A percentile compares a stretch with the other conserved stretches of the same genome.
Evolutionary conservation across 2,888 invertebrate genomes (phyloP).

Genomic region (Aspidiotus destructor): DNA sequence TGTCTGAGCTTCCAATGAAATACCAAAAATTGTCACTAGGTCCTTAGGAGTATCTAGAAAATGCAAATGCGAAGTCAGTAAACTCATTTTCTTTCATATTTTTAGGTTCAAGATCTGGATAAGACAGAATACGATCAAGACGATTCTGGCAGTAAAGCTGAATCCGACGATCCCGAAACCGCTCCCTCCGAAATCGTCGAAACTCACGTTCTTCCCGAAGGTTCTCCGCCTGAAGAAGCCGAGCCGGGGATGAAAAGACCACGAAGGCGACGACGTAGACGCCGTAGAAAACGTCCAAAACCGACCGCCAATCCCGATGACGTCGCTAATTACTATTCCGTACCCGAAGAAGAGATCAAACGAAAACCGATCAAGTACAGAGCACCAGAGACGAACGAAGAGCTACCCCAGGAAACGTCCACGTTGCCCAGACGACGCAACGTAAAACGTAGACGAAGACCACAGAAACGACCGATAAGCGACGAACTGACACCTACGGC

Average conservation of each 20-base stretch:
- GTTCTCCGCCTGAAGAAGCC: not conserved
- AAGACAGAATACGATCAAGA: slow-evolving; percentile 16
- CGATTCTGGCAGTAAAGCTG: not conserved
- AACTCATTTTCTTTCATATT: not conserved
- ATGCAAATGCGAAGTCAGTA: too few species aligned
- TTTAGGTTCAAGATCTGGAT: slow-evolving; percentile 3
- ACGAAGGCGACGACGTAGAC: slow-evolving; percentile 20
- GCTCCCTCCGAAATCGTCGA: slow-evolving; percentile 19
- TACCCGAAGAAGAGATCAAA: slow-evolving; percentile 16
- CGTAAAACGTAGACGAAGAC: slow-evolving; percentile 19
- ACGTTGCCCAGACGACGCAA: not conserved
- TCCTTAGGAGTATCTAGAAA: too few species aligned
- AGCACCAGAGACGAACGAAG: not conserved
- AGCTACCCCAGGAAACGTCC: not conserved
- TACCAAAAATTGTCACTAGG: too few species aligned
- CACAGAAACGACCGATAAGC: slow-evolving; percentile 7
- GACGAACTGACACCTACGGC: slow-evolving; percentile 1
- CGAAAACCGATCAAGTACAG: slow-evolving; percentile 20
- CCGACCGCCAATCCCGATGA: slow-evolving; percentile 3
- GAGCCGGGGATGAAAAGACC: not conserved
- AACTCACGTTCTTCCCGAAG: slow-evolving; percentile 13
- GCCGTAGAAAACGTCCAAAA: slow-evolving; percentile 24
- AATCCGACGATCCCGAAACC: slow-evolving; percentile 15
- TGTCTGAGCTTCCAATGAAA: too few species aligned
- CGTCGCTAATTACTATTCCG: slow-evolving; percentile 2